phyloP scores from a whole-genome alignment of 53 echinoderm and acorn worm species.

The Holothuria scabra region DNA sequence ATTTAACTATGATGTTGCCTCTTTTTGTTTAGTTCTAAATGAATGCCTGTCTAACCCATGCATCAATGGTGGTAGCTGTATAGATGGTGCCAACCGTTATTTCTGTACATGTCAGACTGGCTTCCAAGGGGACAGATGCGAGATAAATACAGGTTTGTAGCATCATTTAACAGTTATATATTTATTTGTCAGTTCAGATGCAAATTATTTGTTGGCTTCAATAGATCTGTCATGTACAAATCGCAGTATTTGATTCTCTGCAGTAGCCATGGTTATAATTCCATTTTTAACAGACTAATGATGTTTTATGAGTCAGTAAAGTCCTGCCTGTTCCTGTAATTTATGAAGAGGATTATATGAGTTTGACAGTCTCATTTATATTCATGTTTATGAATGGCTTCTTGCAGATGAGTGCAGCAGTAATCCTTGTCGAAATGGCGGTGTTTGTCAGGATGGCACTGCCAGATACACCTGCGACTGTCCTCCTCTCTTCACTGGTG shows the following conservation, averaged over 20 bases:
- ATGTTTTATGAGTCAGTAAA: not conserved
- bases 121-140: not conserved
- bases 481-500: constrained; percentile 31
- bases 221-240: too few species aligned
- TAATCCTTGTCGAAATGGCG: constrained; percentile 61
- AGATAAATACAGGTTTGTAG: not conserved
- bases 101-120: not conserved
- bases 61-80: not conserved
- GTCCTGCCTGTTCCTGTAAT: too few species aligned
- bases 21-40: not conserved
- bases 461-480: constrained; percentile 41
- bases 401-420: not conserved
- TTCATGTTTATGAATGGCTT: not conserved
- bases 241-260: too few species aligned
- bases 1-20: too few species aligned
- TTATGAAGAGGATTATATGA: not conserved
- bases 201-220: too few species aligned
- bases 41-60: not conserved
- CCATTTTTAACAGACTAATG: too few species aligned
- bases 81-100: not conserved
- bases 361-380: not conserved
- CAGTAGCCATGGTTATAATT: too few species aligned
- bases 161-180: not conserved
- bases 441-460: constrained; percentile 51
- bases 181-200: not conserved